Conservation (phyloP, 2,113 vertebrate species). For the Pipa parva region DNA sequence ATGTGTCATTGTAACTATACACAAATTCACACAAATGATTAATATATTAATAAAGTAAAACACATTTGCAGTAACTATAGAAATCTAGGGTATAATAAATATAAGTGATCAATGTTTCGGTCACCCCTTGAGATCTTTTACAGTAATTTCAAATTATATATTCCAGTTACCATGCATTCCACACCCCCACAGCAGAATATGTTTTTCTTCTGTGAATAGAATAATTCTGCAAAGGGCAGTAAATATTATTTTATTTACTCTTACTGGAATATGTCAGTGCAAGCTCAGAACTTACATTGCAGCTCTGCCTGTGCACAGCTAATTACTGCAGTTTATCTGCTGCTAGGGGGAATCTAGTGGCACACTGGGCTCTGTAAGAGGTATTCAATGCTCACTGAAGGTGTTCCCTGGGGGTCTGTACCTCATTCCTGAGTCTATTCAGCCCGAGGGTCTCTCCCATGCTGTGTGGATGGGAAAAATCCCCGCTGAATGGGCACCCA, state of each 20-base stretch:
- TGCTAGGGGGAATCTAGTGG: too few relatives aligned
- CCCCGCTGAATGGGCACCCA: constrained; percentile 32
- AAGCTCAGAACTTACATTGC: neutral
- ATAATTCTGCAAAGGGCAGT: neutral
- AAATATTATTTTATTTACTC: neutral
- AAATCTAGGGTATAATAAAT: too few relatives aligned
- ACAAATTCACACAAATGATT: too few relatives aligned
- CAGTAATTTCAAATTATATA: too few relatives aligned
- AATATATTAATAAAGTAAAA: too few relatives aligned
- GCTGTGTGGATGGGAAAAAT: constrained; percentile 38
- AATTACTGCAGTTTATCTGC: constrained; percentile 12
- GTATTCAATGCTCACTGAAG: constrained; percentile 6
- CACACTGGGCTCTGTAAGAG: neutral
- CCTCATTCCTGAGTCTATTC: constrained; percentile 19
- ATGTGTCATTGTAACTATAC: too few relatives aligned
- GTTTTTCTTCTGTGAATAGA: neutral
- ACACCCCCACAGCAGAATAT: too few relatives aligned
- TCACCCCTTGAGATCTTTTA: too few relatives aligned
- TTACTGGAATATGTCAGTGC: constrained; percentile 11
- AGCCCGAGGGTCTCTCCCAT: constrained; percentile 11
- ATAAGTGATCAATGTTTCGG: too few relatives aligned
- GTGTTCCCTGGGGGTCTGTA: constrained; percentile 10
- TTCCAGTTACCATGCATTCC: too few relatives aligned
- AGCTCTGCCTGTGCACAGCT: constrained; percentile 7
- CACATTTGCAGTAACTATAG: too few relatives aligned